These are phyloP conservation scores for Chanos chanos DNA, from an alignment of 2,797 vertebrate genomes.

Conservation along the genomic window DNA sequence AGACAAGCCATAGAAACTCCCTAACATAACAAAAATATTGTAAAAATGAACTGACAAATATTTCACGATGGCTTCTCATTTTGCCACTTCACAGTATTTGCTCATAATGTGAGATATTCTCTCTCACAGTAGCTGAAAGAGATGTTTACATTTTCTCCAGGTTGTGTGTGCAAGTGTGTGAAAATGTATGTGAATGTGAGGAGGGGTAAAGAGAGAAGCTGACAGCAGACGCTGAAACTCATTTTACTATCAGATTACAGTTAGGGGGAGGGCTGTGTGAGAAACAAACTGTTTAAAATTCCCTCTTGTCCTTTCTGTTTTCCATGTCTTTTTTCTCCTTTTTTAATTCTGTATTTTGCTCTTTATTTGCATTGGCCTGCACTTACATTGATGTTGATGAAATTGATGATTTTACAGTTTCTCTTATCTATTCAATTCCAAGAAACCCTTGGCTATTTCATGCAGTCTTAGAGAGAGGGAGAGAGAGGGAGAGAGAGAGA, in stretches of 20 bases:
- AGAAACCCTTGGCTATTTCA: no score
- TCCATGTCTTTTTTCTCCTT: constrained; percentile 11
- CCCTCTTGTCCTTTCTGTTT: constrained; percentile 1
- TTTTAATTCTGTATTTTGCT: constrained; percentile 8
- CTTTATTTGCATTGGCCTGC: neutral
- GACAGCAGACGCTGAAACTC: constrained; percentile 59
- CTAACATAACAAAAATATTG: neutral
- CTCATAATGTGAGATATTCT: no score
- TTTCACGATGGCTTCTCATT: no score
- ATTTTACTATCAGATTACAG: constrained; percentile 71
- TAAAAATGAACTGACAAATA: no score
- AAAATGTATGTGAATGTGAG: neutral
- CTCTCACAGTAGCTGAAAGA: no score
- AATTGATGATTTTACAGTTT: constrained; percentile 20
- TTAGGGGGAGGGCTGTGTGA: constrained; percentile 43
- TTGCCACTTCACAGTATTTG: no score
- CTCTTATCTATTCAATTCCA: no score
- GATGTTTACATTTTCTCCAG: no score
- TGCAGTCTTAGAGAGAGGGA: no score
- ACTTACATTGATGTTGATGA: neutral
- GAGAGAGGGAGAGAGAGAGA: no score
- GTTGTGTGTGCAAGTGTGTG: constrained; percentile 12
- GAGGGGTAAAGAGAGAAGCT: constrained; percentile 25
- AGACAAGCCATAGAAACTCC: neutral
- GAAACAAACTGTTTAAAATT: constrained; percentile 29